phyloP scores from a whole-genome alignment of 1,140 invertebrate species.

The Drosophila pseudoananassae region DNA sequence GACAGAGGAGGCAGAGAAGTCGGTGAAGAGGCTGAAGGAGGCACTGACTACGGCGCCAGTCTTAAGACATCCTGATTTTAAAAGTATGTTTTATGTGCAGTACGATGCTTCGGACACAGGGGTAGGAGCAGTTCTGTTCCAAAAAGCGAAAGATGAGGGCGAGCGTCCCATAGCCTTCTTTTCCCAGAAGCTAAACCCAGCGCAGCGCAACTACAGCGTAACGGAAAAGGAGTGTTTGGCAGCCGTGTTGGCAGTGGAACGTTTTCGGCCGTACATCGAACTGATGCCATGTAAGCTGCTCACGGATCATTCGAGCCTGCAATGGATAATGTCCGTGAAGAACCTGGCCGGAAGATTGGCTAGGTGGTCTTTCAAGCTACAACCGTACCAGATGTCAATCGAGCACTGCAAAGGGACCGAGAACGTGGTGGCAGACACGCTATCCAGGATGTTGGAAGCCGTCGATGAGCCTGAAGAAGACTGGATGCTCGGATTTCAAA shows the following conservation, averaged over 20 bases:
- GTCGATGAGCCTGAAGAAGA: background rate
- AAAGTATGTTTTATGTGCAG: background rate
- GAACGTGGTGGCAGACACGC: constrained; percentile 3
- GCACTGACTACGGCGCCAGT: background rate
- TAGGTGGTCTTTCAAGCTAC: background rate
- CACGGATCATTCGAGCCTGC: constrained; percentile 8
- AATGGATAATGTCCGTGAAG: constrained; percentile 12
- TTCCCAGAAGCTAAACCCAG: no score
- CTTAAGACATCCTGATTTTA: background rate
- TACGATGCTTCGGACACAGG: constrained; percentile 1
- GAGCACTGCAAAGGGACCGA: constrained; percentile 7
- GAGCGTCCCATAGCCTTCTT: constrained; percentile 9
- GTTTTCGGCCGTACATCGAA: background rate
- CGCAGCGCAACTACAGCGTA: background rate
- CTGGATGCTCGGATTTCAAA: constrained; percentile 11
- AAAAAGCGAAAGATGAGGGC: background rate
- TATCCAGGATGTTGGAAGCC: background rate
- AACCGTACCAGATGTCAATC: background rate
- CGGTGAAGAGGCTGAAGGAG: background rate
- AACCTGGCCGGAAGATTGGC: background rate
- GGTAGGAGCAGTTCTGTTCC: background rate
- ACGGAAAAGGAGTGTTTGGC: constrained; percentile 7
- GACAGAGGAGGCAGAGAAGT: background rate
- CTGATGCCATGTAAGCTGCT: constrained; percentile 1
- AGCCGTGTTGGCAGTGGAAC: background rate